Evolutionary conservation across 2,888 invertebrate species (phyloP), one percentile per base, ranked within the genome.

Genomic region (Microctonus brassicae): DNA sequence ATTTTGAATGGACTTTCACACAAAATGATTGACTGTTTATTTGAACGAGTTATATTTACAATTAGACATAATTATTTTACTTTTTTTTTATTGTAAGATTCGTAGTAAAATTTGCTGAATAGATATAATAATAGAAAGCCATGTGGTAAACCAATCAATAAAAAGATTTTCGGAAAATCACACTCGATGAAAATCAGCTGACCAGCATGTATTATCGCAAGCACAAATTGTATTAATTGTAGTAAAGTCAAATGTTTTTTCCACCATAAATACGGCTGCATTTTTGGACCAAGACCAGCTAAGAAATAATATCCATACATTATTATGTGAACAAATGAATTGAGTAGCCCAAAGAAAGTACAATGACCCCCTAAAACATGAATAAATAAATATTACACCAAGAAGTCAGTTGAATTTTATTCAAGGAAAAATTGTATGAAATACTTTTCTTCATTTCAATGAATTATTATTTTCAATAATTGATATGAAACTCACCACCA

Each of bases 261-360:
- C 97, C 97, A 97, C 97, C 97, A 97, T 68, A 97, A 90, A 87
- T 94, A 97, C 82, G 93, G 94, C 87, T 95, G 95, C 74, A 96
- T 91, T 73, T 91, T 90, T 0, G 97, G 97, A 24, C 98, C 98
- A 77, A 97, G 90, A 0, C 97, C 97, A 0, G 97, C 94, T 80
- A 97, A 88, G 85, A 97, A 88, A 82, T 97, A 97, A 88, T 98
- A 98, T 0, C 93, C 91, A 89, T 98, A 98, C 98, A 98, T 98
- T 71, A 97, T 89, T 78, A 97, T 94, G 88, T 98, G 98, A 2
- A 98, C 97, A 86, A 97, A 97, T 0, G 97, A 96, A 89, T 98
- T 98, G 74, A 97, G 89, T 88, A 97, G 91, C 1, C 97, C 96
- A 86, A 98, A 97, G 91, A 98, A 98, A 2, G 96, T 94, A 24